Evolutionary conservation across 2,797 vertebrate genomes (phyloP), one percentile per base, ranked within the genome.

Genomic region (Schizopygopsis pylzovi): DNA sequence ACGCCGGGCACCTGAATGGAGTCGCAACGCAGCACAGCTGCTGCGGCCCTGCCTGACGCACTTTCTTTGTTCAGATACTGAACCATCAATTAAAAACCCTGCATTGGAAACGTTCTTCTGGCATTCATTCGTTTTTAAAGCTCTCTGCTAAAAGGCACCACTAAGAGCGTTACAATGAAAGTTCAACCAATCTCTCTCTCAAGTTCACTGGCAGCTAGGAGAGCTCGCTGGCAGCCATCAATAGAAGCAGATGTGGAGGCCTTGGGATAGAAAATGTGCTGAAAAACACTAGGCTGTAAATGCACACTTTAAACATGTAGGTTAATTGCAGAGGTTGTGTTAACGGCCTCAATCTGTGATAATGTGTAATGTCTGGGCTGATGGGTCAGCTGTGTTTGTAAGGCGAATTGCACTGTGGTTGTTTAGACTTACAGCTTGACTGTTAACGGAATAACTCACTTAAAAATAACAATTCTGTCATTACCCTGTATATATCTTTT

Each of bases 11-110:
- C 52, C 82, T 49, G 70, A 59, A 67, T 5, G 7, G 28, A 54
- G 52, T 20, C 13, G 59, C 68, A 37, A 18, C 49, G 2, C 70
- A 71, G 47, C 73, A 78, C 52, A 47, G 37, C 49, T 67, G 49
- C 45, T 65, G 25, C n/a, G 6, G 39, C 22, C 75, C 22, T 56
- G 7, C 12, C 52, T 56, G 54, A 12, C 37, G 3, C 37, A 56
- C 59, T 41, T 67, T 65, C 54, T 81, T 81, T 86, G 59, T 78
- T 41, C 37, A 61, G 79, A 67, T 39, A 54, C 56, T 39, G 49
- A 49, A 37, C 61, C 43, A 56, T 77, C 72, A 81, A 85, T 85
- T 81, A 85, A 85, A 73, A 77, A 54, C 73, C 41, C 79, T 80
- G 56, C 82, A 75, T 79, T 76, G 77, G 71, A 76, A 82, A 67